Conservation (phyloP, 2,113 vertebrate genomes). For the Zosterops borbonicus region DNA sequence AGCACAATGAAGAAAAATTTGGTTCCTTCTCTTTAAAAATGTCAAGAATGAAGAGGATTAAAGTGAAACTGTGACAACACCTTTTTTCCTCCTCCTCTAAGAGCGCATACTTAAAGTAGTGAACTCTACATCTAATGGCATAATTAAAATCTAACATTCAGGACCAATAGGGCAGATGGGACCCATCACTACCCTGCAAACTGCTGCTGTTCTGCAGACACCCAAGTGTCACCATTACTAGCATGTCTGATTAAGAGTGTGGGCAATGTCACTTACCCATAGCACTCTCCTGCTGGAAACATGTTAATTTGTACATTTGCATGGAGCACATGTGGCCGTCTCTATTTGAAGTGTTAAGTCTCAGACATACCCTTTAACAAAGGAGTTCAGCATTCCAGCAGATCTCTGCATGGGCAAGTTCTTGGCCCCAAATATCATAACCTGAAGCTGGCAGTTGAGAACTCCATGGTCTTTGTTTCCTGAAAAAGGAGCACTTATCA, state of each 20-base stretch:
- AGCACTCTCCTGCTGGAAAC: not conserved
- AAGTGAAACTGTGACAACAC: not conserved
- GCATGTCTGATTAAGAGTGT: not conserved
- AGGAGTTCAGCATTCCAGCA: constrained; percentile 61
- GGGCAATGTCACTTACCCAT: not conserved
- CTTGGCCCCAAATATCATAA: constrained; percentile 74
- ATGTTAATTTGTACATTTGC: not conserved
- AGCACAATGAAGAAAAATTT: not conserved
- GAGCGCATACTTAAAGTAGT: not conserved
- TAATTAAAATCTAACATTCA: not conserved
- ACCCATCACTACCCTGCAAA: fast-evolving
- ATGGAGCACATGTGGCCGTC: not conserved
- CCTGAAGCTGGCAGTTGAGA: constrained; percentile 68
- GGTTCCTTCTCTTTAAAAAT: not conserved
- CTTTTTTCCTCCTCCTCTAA: not conserved
- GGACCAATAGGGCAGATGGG: not conserved
- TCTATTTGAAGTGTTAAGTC: not conserved
- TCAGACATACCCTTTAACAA: constrained; percentile 79
- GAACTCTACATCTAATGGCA: not conserved
- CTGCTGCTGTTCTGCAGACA: not conserved
- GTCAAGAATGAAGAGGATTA: not conserved
- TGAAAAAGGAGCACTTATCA: constrained; percentile 32
- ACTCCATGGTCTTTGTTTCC: constrained; percentile 5
- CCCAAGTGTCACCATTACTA: not conserved
- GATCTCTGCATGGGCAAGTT: constrained; percentile 73